phyloP scores from a whole-genome alignment of 2,797 vertebrate genomes.

The Anguilla marmorata region DNA sequence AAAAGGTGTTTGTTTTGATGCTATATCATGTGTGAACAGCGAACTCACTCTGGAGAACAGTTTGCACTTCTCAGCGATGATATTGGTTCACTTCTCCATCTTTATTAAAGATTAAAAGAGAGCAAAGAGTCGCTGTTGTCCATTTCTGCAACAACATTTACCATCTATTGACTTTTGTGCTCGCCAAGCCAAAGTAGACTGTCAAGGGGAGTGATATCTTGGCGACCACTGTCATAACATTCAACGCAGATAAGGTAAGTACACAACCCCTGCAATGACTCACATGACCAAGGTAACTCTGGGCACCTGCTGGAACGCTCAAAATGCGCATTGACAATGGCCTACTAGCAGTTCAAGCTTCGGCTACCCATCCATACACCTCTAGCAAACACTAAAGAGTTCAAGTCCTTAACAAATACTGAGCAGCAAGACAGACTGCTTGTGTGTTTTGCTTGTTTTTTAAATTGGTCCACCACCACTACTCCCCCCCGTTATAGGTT shows the following conservation, averaged over 20 bases:
- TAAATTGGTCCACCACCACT: background rate
- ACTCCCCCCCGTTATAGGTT: slow-evolving; percentile 27
- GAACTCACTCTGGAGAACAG: background rate
- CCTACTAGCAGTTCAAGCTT: slow-evolving; percentile 42
- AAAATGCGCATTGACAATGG: slow-evolving; percentile 53
- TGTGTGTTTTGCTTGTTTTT: slow-evolving; percentile 44
- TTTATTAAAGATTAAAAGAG: slow-evolving; percentile 9
- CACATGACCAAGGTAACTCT: background rate
- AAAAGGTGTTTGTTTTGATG: background rate
- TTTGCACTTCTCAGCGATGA: background rate
- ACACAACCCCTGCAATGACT: background rate
- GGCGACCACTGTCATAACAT: background rate
- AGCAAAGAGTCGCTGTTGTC: background rate
- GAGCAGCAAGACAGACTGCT: slow-evolving; percentile 50
- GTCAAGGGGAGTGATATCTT: background rate
- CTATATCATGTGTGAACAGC: background rate
- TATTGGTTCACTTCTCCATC: background rate
- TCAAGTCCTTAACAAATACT: slow-evolving; percentile 54
- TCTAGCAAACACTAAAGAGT: slow-evolving; percentile 60
- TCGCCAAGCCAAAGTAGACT: background rate
- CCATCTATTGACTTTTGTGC: background rate
- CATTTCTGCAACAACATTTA: background rate
- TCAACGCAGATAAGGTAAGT: slow-evolving; percentile 28
- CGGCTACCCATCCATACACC: slow-evolving; percentile 47
- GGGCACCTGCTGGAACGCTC: slow-evolving; percentile 27